Evolutionary conservation across 2,888 invertebrate genomes (phyloP).

Genomic region (Lottia scabra): DNA sequence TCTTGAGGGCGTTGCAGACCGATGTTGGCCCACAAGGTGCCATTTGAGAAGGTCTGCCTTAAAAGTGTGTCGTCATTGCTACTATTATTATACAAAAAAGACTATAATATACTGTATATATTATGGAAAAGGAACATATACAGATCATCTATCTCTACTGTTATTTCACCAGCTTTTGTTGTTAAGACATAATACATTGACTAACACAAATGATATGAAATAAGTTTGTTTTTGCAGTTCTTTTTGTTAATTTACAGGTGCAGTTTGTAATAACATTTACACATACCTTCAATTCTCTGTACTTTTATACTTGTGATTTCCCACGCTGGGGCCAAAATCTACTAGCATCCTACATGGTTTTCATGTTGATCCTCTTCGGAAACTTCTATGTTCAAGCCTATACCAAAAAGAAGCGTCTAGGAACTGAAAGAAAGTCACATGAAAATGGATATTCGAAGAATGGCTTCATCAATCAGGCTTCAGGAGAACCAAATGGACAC

Average conservation of each 20-base stretch:
- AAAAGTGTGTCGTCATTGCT: too few relatives aligned
- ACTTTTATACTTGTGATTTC: conserved; percentile 82
- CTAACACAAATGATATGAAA: too few relatives aligned
- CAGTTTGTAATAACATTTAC: conserved; percentile 87
- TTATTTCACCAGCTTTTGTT: too few relatives aligned
- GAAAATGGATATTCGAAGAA: not conserved
- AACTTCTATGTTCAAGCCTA: conserved; percentile 81
- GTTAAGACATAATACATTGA: too few relatives aligned
- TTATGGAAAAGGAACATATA: too few relatives aligned
- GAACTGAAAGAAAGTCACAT: not conserved
- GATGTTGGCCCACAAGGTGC: too few relatives aligned
- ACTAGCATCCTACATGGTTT: conserved; percentile 83
- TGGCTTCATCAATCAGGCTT: not conserved
- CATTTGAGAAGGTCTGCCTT: too few relatives aligned
- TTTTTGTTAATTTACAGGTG: conserved; percentile 74
- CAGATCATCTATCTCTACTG: too few relatives aligned
- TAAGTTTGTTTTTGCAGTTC: too few relatives aligned
- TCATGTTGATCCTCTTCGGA: conserved; percentile 94
- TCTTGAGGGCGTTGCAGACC: too few relatives aligned
- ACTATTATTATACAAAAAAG: too few relatives aligned
- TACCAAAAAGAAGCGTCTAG: conserved; percentile 29
- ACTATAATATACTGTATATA: too few relatives aligned
- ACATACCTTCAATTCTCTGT: conserved; percentile 83
- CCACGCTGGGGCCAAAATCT: conserved; percentile 75
- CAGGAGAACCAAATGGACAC: not conserved